Conservation (phyloP, 2,888 invertebrate species). For the Xylota sylvarum region DNA sequence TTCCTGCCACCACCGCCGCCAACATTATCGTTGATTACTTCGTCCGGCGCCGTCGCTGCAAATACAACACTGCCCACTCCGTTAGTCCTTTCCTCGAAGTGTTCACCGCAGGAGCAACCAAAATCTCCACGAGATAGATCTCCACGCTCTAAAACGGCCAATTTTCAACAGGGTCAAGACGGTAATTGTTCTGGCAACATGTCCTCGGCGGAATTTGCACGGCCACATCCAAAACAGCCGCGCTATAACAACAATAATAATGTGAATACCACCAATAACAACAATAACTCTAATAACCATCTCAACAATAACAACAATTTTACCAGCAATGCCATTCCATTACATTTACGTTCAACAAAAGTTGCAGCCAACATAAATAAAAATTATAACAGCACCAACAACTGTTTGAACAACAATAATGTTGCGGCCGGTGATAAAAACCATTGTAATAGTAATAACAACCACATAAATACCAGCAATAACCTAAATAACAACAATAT, state of each 20-base stretch:
- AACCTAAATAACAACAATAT: slow-evolving; percentile 48
- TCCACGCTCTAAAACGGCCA: slow-evolving; percentile 70
- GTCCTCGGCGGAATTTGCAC: slow-evolving; percentile 80
- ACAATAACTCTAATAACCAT: slow-evolving; percentile 65
- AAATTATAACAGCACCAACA: slow-evolving; percentile 64
- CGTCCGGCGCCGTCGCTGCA: slow-evolving; percentile 25
- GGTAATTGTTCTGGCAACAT: slow-evolving; percentile 75
- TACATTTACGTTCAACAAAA: slow-evolving; percentile 76
- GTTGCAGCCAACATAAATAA: slow-evolving; percentile 46
- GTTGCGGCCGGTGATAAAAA: slow-evolving; percentile 59
- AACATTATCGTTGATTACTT: slow-evolving; percentile 58
- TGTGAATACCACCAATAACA: slow-evolving; percentile 70
- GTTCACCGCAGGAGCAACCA: slow-evolving; percentile 75
- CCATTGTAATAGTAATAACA: slow-evolving; percentile 60
- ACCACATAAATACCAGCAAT: slow-evolving; percentile 40
- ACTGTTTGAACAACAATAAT: slow-evolving; percentile 56
- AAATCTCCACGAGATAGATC: slow-evolving; percentile 73
- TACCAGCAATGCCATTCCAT: slow-evolving; percentile 78
- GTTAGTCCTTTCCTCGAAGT: slow-evolving; percentile 68
- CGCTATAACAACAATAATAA: slow-evolving; percentile 76
- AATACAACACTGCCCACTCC: slow-evolving; percentile 66
- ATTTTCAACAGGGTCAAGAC: slow-evolving; percentile 77
- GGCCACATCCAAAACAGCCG: slow-evolving; percentile 80
- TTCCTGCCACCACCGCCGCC: slow-evolving; percentile 72
- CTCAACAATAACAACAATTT: slow-evolving; percentile 69